Conservation (phyloP, 2,797 vertebrate genomes). For the Epinephelus coioides region DNA sequence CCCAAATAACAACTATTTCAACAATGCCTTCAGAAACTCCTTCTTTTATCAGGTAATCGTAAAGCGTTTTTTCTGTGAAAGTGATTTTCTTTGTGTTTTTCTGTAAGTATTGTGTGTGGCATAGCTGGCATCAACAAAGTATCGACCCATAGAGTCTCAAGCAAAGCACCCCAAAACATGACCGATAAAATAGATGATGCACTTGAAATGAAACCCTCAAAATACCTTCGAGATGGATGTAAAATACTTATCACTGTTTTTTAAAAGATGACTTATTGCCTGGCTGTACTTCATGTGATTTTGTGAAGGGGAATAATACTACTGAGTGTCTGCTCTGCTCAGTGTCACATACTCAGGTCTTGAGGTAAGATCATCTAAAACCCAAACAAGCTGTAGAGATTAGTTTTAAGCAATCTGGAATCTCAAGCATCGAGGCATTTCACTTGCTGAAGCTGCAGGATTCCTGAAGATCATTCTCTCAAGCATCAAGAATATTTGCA, state of each 20-base stretch:
- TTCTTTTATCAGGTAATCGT: conserved; percentile 92
- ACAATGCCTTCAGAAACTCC: conserved; percentile 89
- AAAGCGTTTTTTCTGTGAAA: neutral
- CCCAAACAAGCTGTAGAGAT: neutral
- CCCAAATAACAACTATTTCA: conserved; percentile 81
- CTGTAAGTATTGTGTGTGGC: neutral
- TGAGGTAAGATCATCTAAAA: neutral
- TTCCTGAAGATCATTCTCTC: conserved; percentile 4
- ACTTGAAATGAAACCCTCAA: neutral
- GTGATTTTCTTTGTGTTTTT: neutral
- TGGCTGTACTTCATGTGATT: neutral
- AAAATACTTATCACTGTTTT: neutral
- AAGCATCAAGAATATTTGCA: neutral
- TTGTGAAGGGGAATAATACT: neutral
- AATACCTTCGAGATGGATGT: neutral
- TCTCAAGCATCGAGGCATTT: neutral
- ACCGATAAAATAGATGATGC: neutral
- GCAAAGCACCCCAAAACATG: neutral
- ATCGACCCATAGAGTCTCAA: neutral
- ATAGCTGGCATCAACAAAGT: neutral
- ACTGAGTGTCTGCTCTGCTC: neutral
- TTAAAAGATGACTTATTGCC: neutral
- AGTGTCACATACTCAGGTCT: neutral
- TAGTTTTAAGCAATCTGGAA: neutral
- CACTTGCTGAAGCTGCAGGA: neutral